phyloP scores from a whole-genome alignment of 2,797 vertebrate species.

The Arrhamphus sclerolepis region DNA sequence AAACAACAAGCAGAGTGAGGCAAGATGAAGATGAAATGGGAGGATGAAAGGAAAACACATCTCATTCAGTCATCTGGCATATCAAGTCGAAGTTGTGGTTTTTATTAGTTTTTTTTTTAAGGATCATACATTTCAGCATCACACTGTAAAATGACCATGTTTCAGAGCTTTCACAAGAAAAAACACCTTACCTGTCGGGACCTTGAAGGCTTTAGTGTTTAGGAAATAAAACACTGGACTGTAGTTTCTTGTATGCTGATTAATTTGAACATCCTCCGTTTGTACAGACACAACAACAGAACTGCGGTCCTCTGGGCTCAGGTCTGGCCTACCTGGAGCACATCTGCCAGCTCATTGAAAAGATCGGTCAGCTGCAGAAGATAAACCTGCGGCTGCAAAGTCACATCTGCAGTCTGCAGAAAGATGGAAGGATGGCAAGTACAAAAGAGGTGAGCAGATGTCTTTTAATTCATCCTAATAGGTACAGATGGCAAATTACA shows the following conservation, averaged over 20 bases:
- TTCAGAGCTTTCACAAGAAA: too few relatives aligned
- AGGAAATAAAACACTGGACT: not conserved
- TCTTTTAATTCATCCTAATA: not conserved
- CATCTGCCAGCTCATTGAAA: conserved; percentile 90
- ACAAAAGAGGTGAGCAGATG: conserved; percentile 82
- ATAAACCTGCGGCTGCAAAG: conserved; percentile 85
- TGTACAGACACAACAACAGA: conserved; percentile 80
- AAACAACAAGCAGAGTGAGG: too few relatives aligned
- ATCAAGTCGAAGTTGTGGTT: too few relatives aligned
- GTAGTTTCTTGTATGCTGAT: too few relatives aligned
- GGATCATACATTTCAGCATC: too few relatives aligned
- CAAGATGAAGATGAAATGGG: too few relatives aligned
- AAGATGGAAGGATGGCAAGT: conserved; percentile 75
- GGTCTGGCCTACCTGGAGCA: conserved; percentile 89
- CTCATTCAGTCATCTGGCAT: too few relatives aligned
- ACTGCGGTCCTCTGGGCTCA: conserved; percentile 75
- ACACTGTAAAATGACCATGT: too few relatives aligned
- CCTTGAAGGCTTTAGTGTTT: too few relatives aligned
- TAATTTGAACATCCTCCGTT: not conserved
- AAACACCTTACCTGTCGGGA: too few relatives aligned
- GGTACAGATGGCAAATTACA: not conserved
- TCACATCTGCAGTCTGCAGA: conserved; percentile 84
- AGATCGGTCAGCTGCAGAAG: conserved; percentile 89
- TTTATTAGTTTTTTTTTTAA: too few relatives aligned
- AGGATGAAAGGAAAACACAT: too few relatives aligned